Evolutionary conservation across 1,140 invertebrate genomes (phyloP).

Genomic region (Galendromus occidentalis): DNA sequence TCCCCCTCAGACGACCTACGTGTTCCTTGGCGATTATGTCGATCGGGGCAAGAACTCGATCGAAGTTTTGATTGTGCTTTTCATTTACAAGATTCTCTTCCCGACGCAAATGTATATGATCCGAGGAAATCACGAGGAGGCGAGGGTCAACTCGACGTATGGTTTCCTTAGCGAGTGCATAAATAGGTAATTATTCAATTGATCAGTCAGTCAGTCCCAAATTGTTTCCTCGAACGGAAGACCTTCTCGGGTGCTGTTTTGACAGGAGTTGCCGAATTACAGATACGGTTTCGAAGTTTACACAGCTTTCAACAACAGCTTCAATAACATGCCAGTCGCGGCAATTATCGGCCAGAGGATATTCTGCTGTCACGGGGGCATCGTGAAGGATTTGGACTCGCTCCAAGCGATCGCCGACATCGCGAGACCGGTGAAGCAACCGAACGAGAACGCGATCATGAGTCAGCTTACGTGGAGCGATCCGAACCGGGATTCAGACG

Average conservation of each 20-base stretch:
- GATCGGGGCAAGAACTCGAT: conserved; percentile 20
- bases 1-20: background rate
- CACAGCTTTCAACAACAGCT: conserved; percentile 35
- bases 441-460: conserved; percentile 36
- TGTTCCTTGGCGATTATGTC: conserved; percentile 18
- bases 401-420: conserved; percentile 37
- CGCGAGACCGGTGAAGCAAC: conserved; percentile 36
- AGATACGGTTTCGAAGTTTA: conserved; percentile 4
- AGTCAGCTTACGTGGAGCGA: conserved; percentile 41
- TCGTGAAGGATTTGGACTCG: conserved; percentile 31
- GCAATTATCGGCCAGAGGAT: conserved; percentile 32
- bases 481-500: conserved; percentile 34
- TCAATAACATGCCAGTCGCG: conserved; percentile 37
- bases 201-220: too few species aligned
- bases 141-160: conserved; percentile 19
- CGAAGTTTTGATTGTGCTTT: conserved; percentile 19
- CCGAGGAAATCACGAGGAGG: conserved; percentile 20
- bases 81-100: conserved; percentile 19
- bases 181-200: conserved; percentile 13
- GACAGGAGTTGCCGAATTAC: background rate
- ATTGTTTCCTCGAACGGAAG: too few species aligned
- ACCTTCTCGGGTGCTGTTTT: too few species aligned
- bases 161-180: conserved; percentile 32
- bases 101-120: conserved; percentile 20
- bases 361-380: conserved; percentile 32